Evolutionary conservation across 2,797 vertebrate genomes (phyloP).

Genomic region (Aphelocoma californica): DNA sequence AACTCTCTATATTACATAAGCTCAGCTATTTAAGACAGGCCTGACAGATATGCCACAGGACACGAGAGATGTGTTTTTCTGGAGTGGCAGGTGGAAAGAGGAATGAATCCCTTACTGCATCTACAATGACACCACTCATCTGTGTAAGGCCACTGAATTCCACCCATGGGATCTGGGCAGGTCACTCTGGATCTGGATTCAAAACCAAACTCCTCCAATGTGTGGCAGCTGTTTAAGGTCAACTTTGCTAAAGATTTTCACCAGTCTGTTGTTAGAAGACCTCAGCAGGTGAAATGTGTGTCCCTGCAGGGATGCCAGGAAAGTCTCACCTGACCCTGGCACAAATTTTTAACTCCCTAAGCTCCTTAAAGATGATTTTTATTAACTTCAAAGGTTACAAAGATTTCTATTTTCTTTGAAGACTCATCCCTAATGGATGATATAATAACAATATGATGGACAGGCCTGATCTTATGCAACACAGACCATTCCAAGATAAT

Average conservation of each 20-base stretch:
- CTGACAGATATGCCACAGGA: background rate
- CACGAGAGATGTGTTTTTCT: background rate
- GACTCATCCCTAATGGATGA: background rate
- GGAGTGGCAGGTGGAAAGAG: background rate
- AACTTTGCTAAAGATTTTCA: background rate
- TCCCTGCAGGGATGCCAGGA: background rate
- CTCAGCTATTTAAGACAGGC: background rate
- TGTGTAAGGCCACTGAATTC: background rate
- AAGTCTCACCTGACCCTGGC: background rate
- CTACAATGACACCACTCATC: background rate
- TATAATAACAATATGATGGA: background rate
- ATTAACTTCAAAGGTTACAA: background rate
- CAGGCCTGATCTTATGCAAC: background rate
- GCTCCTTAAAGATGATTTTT: background rate
- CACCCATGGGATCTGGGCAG: background rate
- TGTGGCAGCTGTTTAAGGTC: background rate
- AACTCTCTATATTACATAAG: background rate
- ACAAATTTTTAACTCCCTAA: background rate
- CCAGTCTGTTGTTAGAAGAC: background rate
- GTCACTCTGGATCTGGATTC: background rate
- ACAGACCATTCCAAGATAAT: background rate
- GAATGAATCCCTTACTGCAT: background rate
- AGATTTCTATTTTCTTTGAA: background rate
- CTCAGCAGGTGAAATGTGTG: background rate
- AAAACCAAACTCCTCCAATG: background rate